Evolutionary conservation across 2,888 invertebrate species (phyloP).

Genomic region (Campoletis raptor): DNA sequence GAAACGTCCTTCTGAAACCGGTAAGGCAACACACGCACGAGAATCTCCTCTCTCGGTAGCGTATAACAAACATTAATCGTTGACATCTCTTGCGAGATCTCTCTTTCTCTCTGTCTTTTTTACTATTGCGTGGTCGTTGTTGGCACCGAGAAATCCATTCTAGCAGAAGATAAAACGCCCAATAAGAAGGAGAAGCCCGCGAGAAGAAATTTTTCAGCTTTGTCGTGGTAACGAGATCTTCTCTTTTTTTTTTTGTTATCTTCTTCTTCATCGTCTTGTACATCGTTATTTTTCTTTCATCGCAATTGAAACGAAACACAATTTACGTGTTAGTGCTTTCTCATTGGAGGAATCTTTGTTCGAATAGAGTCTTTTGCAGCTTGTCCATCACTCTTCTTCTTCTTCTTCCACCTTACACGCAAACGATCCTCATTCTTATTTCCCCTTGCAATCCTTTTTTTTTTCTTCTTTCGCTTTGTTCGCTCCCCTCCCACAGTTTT

Average conservation of each 20-base stretch:
- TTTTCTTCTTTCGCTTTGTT: not conserved
- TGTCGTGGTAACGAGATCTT: constrained; percentile 53
- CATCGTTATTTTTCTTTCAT: not conserved
- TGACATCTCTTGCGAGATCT: constrained; percentile 59
- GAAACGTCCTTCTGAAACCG: constrained; percentile 66
- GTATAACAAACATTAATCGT: constrained; percentile 65
- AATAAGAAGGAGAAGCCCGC: not conserved
- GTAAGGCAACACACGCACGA: constrained; percentile 57
- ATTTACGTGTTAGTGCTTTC: constrained; percentile 39
- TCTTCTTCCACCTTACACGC: constrained; percentile 38
- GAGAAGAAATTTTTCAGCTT: constrained; percentile 51
- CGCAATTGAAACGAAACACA: constrained; percentile 16
- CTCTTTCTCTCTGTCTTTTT: constrained; percentile 15
- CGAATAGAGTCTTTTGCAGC: constrained; percentile 47
- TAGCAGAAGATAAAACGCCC: constrained; percentile 30
- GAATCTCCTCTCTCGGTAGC: constrained; percentile 62
- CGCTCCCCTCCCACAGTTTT: not conserved
- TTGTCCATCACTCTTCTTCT: constrained; percentile 45
- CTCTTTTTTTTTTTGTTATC: not conserved
- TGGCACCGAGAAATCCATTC: constrained; percentile 33
- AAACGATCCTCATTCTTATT: constrained; percentile 39
- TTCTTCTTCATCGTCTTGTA: constrained; percentile 21
- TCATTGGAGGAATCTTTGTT: constrained; percentile 53
- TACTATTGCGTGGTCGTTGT: constrained; percentile 15
- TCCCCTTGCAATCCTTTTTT: not conserved